Percentiles rank a stretch among this genome's conserved stretches.
phyloP scores from a whole-genome alignment of 35 echinoderm and acorn worm species.

The Lytechinus variegatus region DNA sequence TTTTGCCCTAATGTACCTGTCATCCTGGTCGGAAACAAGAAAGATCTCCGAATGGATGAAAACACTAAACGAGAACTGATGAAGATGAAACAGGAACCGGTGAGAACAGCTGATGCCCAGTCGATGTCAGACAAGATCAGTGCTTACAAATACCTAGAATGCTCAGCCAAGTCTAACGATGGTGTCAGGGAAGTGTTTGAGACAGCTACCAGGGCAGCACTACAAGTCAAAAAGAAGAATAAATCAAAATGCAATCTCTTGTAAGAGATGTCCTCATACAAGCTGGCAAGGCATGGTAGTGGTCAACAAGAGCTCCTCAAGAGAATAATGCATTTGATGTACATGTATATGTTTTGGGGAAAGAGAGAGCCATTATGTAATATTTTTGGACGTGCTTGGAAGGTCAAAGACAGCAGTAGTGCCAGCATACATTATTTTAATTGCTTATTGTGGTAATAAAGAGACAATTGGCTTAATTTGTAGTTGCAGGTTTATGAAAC shows the following conservation, averaged over 20 bases:
- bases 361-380: conserved; percentile 14
- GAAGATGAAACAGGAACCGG: conserved; percentile 99
- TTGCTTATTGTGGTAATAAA: neutral
- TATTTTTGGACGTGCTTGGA: conserved; percentile 23
- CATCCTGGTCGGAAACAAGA: conserved; percentile 97
- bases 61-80: conserved; percentile 83
- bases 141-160: conserved; percentile 95
- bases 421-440: neutral
- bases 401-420: conserved; percentile 38
- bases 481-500: neutral
- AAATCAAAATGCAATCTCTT: conserved; percentile 83
- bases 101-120: conserved; percentile 85
- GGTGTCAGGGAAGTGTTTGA: conserved; percentile 99
- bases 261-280: conserved; percentile 40
- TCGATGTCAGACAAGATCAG: conserved; percentile 97
- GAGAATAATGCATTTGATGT: neutral
- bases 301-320: conserved; percentile 11
- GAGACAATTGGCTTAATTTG: conserved; percentile 2
- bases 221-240: conserved; percentile 99
- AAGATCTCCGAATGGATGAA: conserved; percentile 94
- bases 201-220: conserved; percentile 93
- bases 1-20: conserved; percentile 99
- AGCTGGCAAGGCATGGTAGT: neutral
- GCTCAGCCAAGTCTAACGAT: conserved; percentile 95
- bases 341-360: conserved; percentile 2